Evolutionary conservation across 2,888 invertebrate genomes (phyloP).

Genomic region (Mesorhabditis belari): DNA sequence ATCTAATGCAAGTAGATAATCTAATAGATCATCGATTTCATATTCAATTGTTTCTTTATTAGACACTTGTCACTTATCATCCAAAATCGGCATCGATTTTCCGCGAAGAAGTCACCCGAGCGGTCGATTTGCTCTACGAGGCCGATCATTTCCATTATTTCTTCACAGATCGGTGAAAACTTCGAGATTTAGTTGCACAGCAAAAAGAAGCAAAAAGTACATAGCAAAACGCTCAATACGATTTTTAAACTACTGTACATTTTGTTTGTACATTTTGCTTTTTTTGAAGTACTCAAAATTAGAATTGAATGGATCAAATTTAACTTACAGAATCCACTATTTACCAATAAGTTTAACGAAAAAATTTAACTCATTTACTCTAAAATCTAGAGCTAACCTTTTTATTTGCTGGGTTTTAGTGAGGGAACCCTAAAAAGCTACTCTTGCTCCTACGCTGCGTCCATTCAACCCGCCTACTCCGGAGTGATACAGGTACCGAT

Average conservation of each 20-base stretch:
- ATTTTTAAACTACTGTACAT: too few relatives aligned
- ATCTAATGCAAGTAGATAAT: background rate
- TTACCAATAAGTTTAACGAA: too few relatives aligned
- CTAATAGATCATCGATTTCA: too few relatives aligned
- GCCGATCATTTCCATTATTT: conserved; percentile 53
- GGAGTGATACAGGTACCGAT: conserved; percentile 50
- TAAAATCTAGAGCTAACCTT: too few relatives aligned
- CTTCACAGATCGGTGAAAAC: conserved; percentile 41
- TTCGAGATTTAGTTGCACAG: background rate
- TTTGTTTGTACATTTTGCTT: background rate
- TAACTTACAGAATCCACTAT: too few relatives aligned
- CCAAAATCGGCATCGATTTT: conserved; percentile 24
- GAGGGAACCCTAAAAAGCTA: conserved; percentile 53
- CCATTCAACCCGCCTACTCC: conserved; percentile 52
- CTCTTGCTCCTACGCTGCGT: conserved; percentile 50
- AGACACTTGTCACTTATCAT: conserved; percentile 30
- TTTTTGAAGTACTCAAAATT: background rate
- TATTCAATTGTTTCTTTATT: conserved; percentile 1
- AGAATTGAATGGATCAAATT: too few relatives aligned
- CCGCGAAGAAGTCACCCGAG: conserved; percentile 26
- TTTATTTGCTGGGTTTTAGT: too few relatives aligned
- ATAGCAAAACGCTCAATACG: too few relatives aligned
- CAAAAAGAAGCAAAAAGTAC: too few relatives aligned
- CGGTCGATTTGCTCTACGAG: conserved; percentile 40
- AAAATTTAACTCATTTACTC: too few relatives aligned